A percentile compares a stretch with the other conserved stretches of the same genome.
These are phyloP conservation scores for Herpetotheres cachinnans DNA, from an alignment of 2,113 vertebrate genomes.

Conservation along the genomic window DNA sequence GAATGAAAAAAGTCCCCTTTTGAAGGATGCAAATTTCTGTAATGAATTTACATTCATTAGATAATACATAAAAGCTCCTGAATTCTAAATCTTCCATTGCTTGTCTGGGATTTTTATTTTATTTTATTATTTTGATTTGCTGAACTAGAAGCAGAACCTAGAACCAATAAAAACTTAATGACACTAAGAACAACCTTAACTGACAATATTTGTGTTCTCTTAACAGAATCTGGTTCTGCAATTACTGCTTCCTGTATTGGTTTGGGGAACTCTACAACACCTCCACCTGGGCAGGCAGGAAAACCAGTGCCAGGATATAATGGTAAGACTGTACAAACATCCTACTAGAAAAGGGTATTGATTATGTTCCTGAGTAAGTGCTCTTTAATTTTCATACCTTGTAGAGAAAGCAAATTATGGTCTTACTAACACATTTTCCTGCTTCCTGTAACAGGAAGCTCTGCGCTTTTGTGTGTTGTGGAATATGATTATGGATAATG, in stretches of 20 bases:
- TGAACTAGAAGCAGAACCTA: background rate
- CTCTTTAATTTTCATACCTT: background rate
- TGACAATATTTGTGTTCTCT: background rate
- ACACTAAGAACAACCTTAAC: background rate
- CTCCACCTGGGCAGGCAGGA: conserved; percentile 91
- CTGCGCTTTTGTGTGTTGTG: background rate
- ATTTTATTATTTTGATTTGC: background rate
- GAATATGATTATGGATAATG: background rate
- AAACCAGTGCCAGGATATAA: conserved; percentile 93
- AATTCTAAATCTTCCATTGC: background rate
- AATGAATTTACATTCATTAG: background rate
- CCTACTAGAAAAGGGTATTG: background rate
- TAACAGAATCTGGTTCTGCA: conserved; percentile 90
- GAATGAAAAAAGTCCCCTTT: background rate
- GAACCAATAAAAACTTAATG: background rate
- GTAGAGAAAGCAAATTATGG: background rate
- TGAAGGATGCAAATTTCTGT: background rate
- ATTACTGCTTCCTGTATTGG: conserved; percentile 91
- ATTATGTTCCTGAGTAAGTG: background rate
- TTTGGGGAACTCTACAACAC: conserved; percentile 84
- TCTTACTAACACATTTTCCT: background rate
- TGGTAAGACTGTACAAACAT: conserved; percentile 74
- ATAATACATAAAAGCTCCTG: background rate
- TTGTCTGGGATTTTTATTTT: background rate
- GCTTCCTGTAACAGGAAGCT: background rate